These are phyloP conservation scores for Neoseiulus cucumeris DNA, from an alignment of 1,140 invertebrate genomes.

Conservation along the genomic window DNA sequence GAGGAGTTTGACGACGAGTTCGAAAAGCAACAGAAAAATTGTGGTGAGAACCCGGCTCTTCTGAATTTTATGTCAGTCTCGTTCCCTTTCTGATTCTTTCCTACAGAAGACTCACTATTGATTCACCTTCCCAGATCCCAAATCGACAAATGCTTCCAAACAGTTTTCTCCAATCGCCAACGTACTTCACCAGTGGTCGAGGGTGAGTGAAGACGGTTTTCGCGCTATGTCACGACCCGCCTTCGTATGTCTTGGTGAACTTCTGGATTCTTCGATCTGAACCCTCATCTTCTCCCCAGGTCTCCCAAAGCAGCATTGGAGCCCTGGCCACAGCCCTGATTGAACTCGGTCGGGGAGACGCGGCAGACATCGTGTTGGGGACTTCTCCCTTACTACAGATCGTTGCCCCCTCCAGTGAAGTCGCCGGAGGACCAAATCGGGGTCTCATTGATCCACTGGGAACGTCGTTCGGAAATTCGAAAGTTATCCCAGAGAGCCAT, in stretches of 20 bases:
- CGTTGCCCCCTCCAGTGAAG: neutral
- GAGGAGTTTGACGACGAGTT: too few species aligned
- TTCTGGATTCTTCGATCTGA: too few species aligned
- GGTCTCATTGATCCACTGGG: neutral
- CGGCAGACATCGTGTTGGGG: neutral
- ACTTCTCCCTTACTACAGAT: neutral
- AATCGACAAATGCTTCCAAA: too few species aligned
- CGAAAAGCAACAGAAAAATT: too few species aligned
- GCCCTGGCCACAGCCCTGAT: neutral
- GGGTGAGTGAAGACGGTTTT: neutral
- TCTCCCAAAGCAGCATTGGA: slow-evolving; percentile 1
- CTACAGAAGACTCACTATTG: too few species aligned
- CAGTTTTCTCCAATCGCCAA: neutral
- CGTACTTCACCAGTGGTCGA: neutral
- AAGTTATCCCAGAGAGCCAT: neutral
- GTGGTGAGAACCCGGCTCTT: too few species aligned
- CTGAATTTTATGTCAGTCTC: too few species aligned
- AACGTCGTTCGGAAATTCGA: neutral
- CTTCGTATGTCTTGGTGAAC: too few species aligned
- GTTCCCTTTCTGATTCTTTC: too few species aligned
- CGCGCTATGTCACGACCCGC: too few species aligned
- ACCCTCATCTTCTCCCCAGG: neutral
- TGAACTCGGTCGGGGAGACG: neutral
- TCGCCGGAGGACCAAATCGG: neutral
- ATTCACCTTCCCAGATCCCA: too few species aligned